Evolutionary conservation across 2,888 invertebrate genomes (phyloP).

Genomic region (Acanthosepion lycidas): DNA sequence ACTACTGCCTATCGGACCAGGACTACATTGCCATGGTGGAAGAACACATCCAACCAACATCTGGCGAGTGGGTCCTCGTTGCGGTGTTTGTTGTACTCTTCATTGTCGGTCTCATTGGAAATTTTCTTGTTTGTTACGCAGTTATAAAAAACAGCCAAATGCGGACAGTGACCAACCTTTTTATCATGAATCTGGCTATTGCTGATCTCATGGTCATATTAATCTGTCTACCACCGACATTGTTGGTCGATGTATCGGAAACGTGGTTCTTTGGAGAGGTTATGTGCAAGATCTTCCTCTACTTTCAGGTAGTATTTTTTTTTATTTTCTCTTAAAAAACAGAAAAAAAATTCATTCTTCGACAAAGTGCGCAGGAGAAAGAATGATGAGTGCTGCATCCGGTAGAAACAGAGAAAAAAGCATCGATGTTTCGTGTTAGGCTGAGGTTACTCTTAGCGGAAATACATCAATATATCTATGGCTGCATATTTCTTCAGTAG

Average conservation of each 20-base stretch:
- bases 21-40: slow-evolving; percentile 53
- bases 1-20: slow-evolving; percentile 54
- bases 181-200: slow-evolving; percentile 90
- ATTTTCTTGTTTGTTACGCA: slow-evolving; percentile 89
- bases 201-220: slow-evolving; percentile 90
- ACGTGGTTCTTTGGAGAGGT: slow-evolving; percentile 93
- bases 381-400: no score
- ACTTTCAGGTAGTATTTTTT: slow-evolving; percentile 85
- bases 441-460: no score
- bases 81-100: slow-evolving; percentile 86
- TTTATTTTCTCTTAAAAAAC: not conserved
- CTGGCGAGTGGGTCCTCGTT: slow-evolving; percentile 84
- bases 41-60: slow-evolving; percentile 56
- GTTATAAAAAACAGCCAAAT: slow-evolving; percentile 90
- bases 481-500: no score
- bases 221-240: slow-evolving; percentile 90
- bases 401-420: no score
- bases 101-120: slow-evolving; percentile 87
- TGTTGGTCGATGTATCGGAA: slow-evolving; percentile 91
- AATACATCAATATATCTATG: no score
- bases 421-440: no score
- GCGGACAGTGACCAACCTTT: slow-evolving; percentile 94
- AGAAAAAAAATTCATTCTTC: no score
- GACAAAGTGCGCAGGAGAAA: no score
- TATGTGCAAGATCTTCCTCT: slow-evolving; percentile 90